phyloP scores from a whole-genome alignment of 2,113 vertebrate species.

The Otis tarda region DNA sequence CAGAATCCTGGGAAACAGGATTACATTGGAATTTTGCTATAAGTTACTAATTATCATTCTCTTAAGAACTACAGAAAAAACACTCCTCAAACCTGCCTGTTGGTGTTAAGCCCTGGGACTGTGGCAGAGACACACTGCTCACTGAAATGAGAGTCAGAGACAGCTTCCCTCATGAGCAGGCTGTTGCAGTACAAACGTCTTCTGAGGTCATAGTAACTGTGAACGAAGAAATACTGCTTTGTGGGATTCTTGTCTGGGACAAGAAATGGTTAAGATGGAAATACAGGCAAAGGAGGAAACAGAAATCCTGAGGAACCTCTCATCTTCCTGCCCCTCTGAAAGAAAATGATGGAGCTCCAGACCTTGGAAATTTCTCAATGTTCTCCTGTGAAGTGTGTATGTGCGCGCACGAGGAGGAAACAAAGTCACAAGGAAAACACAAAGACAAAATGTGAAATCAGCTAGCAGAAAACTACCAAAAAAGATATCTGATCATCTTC shows the following conservation, averaged over 20 bases:
- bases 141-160: background rate
- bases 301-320: background rate
- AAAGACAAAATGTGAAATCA: background rate
- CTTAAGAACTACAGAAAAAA: background rate
- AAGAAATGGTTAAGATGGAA: background rate
- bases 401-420: background rate
- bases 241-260: background rate
- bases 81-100: background rate
- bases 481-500: background rate
- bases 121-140: background rate
- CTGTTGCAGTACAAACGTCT: background rate
- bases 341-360: background rate
- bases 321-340: background rate
- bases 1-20: background rate
- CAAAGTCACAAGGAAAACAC: background rate
- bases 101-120: rapidly evolving
- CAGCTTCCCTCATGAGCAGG: background rate
- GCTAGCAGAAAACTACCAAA: background rate
- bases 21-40: background rate
- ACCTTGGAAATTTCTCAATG: background rate
- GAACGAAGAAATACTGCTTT: background rate
- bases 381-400: background rate
- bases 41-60: background rate
- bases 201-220: background rate
- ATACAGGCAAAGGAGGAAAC: background rate